A percentile compares a stretch with the other conserved stretches of the same genome.
Evolutionary conservation across 2,888 invertebrate species (phyloP).

Genomic region (Thecocarcelia acutangulata): DNA sequence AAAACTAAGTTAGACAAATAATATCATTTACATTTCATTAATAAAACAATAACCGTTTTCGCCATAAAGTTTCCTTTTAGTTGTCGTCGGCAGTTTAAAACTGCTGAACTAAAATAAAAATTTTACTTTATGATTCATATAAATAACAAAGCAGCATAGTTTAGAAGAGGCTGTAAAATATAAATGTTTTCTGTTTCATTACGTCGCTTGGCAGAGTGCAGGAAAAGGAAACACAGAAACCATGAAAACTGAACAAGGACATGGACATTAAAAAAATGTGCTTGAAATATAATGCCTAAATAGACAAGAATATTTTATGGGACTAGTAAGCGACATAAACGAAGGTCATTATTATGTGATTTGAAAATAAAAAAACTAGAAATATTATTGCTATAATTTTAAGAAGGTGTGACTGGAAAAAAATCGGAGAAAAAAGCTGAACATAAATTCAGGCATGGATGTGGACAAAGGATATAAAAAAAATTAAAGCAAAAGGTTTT

Average conservation of each 20-base stretch:
- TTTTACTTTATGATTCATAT: not conserved
- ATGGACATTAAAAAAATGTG: slow-evolving; percentile 31
- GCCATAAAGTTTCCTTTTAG: not conserved
- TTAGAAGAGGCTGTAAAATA: not conserved
- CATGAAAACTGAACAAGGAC: slow-evolving; percentile 59
- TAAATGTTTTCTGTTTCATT: not conserved
- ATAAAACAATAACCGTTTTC: slow-evolving; percentile 9
- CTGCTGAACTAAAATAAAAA: not conserved
- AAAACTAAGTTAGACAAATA: not conserved
- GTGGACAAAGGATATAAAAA: too few relatives aligned
- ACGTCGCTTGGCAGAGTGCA: slow-evolving; percentile 17
- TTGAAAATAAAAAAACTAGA: slow-evolving; percentile 2
- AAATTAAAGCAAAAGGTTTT: too few relatives aligned
- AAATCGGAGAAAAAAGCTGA: not conserved
- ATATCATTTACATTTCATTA: not conserved
- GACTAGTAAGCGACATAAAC: slow-evolving; percentile 25
- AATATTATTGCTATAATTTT: not conserved
- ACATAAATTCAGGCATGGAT: too few relatives aligned
- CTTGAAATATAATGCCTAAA: slow-evolving; percentile 47
- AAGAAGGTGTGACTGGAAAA: not conserved
- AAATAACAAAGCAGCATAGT: not conserved
- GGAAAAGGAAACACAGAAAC: slow-evolving; percentile 20
- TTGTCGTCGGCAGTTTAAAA: not conserved
- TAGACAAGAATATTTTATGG: slow-evolving; percentile 35
- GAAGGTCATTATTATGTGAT: slow-evolving; percentile 52